Base-by-base conservation (phyloP, 1,140 invertebrate species). In the Aradophagus sp. region DNA sequence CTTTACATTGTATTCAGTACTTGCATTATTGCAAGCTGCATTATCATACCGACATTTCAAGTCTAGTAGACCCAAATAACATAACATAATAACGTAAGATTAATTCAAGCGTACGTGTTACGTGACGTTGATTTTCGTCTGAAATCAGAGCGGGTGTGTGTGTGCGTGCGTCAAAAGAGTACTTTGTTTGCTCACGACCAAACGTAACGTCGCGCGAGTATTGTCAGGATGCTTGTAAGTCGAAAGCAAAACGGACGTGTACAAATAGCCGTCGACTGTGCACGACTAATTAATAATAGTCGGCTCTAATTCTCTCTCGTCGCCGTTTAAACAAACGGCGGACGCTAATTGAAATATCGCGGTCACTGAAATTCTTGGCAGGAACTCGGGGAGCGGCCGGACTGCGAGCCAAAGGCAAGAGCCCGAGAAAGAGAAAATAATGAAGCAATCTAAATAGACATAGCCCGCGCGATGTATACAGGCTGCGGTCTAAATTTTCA, bases 261-360 rank as follows among this genome's bases (percentile, higher is more conserved):
- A 70, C 61, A 68, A 71, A 67, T 74, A 56, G 63, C 44, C 34
- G 10, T 13, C 38, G 31, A 27, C 39, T 17, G 20, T 52, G 56
- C 48, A 17, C 47, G 44, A 44, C 42, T n/a, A n/a, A n/a, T n/a
- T n/a, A n/a, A n/a, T n/a, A n/a, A 44, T 68, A 56, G 53, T 55
- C 38, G 52, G 27, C 50, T 73, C 63, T 63, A 73, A 73, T 75
- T 73, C 71, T 70, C 77, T 78, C 77, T 80, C 77, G 62, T 63
- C 74, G 68, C 74, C 69, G 68, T 71, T 79, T 78, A 75, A 79
- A 80, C 67, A 74, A 75, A 74, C 69, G 73, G 71, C 66, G 61
- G 74, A 78, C 75, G 80, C 80, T 84, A 85, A 84, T 84, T 84
- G 81, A 85, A 84, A 83, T 84, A 84, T 84, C 73, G 82, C 79